phyloP scores from a whole-genome alignment of 2,113 vertebrate genomes.

The Anhinga rufa region DNA sequence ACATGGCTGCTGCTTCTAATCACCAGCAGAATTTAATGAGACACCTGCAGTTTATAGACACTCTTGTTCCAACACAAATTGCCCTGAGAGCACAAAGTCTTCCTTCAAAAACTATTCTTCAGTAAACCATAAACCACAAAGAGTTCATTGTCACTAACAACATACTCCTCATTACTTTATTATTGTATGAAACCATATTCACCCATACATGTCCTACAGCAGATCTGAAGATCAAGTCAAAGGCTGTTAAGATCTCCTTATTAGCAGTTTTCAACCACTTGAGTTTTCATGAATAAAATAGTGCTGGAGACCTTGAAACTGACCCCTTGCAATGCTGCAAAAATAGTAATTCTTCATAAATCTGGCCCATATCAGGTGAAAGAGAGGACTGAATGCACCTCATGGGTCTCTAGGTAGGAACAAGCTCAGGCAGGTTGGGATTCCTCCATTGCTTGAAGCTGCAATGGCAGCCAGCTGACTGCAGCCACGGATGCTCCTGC shows the following conservation, averaged over 20 bases:
- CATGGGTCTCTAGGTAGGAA: neutral
- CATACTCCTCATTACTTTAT: slow-evolving; percentile 12
- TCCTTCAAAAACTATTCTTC: slow-evolving; percentile 13
- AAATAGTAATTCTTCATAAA: neutral
- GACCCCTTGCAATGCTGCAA: neutral
- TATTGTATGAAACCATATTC: neutral
- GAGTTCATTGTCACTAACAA: slow-evolving; percentile 11
- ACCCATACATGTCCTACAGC: neutral
- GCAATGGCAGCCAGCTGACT: neutral
- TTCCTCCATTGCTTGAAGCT: neutral
- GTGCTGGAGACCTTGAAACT: neutral
- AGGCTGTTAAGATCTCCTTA: neutral
- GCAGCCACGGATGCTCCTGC: neutral
- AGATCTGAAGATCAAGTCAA: neutral
- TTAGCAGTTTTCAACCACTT: neutral
- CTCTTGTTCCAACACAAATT: neutral
- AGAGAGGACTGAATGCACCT: neutral
- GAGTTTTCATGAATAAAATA: neutral
- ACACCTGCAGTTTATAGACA: slow-evolving; percentile 46
- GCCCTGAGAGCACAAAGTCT: neutral
- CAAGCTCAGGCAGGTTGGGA: neutral
- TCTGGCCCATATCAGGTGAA: neutral
- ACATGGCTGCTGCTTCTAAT: slow-evolving; percentile 54
- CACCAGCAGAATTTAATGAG: slow-evolving; percentile 58
- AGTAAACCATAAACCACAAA: neutral